phyloP scores from a whole-genome alignment of 2,797 vertebrate genomes.

The Glossophaga mutica region DNA sequence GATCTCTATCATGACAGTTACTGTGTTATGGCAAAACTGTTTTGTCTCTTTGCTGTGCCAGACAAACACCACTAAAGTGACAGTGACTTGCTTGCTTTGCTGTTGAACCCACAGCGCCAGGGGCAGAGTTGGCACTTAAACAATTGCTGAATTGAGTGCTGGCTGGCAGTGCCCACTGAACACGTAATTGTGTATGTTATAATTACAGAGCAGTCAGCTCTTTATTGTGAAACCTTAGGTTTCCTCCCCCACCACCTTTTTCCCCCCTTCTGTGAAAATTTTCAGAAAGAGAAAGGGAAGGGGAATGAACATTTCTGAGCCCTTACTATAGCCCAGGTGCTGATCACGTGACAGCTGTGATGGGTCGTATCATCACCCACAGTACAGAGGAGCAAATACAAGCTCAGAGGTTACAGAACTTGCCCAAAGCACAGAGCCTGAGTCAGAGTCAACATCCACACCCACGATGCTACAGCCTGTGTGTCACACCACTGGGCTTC shows the following conservation, averaged over 20 bases:
- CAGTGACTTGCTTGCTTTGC: background rate
- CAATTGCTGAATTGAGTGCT: background rate
- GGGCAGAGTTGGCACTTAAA: constrained; percentile 23
- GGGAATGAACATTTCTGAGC: background rate
- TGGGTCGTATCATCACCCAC: background rate
- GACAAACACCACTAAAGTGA: background rate
- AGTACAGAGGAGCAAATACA: background rate
- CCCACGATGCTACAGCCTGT: background rate
- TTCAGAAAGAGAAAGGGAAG: constrained; percentile 9
- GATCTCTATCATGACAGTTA: background rate
- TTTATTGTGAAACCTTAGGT: background rate
- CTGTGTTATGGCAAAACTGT: background rate
- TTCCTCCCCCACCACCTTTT: background rate
- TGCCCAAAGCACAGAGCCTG: background rate
- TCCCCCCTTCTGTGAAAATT: background rate
- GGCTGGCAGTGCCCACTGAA: background rate
- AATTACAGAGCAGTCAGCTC: constrained; percentile 41
- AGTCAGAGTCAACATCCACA: background rate
- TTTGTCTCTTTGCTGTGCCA: background rate
- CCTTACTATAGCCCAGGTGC: background rate
- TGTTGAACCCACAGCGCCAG: background rate
- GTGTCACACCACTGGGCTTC: background rate
- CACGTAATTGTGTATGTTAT: background rate
- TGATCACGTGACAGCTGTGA: background rate
- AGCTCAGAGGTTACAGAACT: background rate